Evolutionary conservation across 2,797 vertebrate genomes (phyloP).

Genomic region (Allenopithecus nigroviridis): DNA sequence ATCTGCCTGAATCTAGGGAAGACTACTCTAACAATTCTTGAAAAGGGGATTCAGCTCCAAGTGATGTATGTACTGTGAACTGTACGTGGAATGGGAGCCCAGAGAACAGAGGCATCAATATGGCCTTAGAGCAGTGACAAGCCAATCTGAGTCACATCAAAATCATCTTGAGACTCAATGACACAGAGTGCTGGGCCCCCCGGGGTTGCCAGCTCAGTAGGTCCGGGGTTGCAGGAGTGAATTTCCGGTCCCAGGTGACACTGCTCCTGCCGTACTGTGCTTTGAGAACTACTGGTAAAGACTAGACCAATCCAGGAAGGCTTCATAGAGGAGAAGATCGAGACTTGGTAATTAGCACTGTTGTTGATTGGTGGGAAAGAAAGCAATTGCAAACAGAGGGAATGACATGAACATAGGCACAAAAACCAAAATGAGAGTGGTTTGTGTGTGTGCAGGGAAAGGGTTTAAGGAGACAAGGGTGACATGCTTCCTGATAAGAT

Average conservation of each 20-base stretch:
- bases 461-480: background rate
- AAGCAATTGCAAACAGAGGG: background rate
- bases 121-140: background rate
- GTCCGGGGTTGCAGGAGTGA: background rate
- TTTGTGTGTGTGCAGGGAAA: background rate
- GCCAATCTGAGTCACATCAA: too few species aligned
- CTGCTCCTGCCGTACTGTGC: too few species aligned
- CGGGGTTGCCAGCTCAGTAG: fast-evolving
- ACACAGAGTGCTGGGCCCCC: background rate
- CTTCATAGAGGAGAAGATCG: background rate
- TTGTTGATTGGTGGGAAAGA: background rate
- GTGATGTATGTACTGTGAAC: too few species aligned
- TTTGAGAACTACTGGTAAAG: background rate
- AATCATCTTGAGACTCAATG: background rate
- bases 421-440: background rate
- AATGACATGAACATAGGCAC: background rate
- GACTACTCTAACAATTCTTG: background rate
- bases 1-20: background rate
- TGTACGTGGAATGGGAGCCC: too few species aligned
- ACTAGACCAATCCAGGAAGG: too few species aligned
- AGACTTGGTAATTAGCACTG: background rate
- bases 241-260: background rate
- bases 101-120: too few species aligned
- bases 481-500: background rate
- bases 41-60: background rate